A percentile compares a stretch with the other conserved stretches of the same genome.
Conservation (phyloP, 1,140 invertebrate genomes). For the Chymomyza costata region DNA sequence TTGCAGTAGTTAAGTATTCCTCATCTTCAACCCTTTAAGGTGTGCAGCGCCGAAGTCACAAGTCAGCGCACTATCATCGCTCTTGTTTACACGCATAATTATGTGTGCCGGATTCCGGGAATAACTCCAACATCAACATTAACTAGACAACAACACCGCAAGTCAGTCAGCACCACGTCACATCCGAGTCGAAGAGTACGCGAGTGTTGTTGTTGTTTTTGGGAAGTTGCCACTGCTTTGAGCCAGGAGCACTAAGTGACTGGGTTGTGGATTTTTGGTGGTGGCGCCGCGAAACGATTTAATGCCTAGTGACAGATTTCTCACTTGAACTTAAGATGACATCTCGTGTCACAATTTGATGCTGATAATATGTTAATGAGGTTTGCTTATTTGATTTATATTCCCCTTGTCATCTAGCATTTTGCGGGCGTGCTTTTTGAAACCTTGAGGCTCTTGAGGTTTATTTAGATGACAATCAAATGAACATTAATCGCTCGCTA, state of each 20-base stretch:
- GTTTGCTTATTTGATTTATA: conserved; percentile 71
- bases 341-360: conserved; percentile 52
- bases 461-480: conserved; percentile 19
- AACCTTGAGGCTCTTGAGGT: neutral
- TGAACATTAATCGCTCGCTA: conserved; percentile 20
- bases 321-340: conserved; percentile 58
- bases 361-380: conserved; percentile 72
- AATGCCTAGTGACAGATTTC: conserved; percentile 73
- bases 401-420: conserved; percentile 46
- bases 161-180: conserved; percentile 1
- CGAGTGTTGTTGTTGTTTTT: neutral
- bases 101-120: conserved; percentile 55
- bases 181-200: neutral
- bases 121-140: conserved; percentile 13
- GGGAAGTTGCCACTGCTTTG: neutral
- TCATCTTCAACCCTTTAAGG: conserved; percentile 42
- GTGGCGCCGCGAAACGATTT: conserved; percentile 44
- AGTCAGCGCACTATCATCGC: conserved; percentile 67
- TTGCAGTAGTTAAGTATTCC: conserved; percentile 43
- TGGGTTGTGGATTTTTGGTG: conserved; percentile 35
- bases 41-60: conserved; percentile 39
- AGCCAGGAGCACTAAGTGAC: conserved; percentile 1
- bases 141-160: neutral
- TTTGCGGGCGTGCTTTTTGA: too few relatives aligned
- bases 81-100: conserved; percentile 73